A percentile compares a stretch with the other conserved stretches of the same genome.
These are phyloP conservation scores for Delichon dasypus DNA, from an alignment of 2,797 vertebrate genomes.

Conservation along the genomic window DNA sequence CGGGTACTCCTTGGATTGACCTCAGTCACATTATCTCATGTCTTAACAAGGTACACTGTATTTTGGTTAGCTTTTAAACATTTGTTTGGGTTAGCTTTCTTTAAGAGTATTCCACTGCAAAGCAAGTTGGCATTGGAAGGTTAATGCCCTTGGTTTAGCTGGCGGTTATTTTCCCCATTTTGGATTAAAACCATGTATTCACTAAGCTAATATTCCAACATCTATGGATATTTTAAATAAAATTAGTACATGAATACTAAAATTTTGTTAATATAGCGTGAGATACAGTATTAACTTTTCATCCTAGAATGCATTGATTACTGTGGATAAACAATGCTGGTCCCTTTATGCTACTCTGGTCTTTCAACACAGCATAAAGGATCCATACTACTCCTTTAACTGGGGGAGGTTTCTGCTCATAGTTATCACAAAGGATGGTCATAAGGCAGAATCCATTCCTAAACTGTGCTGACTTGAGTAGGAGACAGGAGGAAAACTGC, in stretches of 20 bases:
- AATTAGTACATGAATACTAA: neutral
- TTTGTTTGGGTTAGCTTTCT: neutral
- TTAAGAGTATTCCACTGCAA: neutral
- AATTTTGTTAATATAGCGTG: neutral
- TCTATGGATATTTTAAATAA: conserved; percentile 14
- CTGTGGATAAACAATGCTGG: conserved; percentile 59
- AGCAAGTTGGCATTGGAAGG: neutral
- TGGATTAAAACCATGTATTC: neutral
- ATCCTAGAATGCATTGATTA: conserved; percentile 28
- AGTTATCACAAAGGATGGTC: neutral
- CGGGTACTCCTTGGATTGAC: conserved; percentile 97
- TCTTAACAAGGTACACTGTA: conserved; percentile 94
- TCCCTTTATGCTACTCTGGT: conserved; percentile 69
- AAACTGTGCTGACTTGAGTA: neutral
- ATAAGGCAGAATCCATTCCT: neutral
- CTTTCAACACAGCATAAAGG: conserved; percentile 68
- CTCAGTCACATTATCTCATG: conserved; percentile 99
- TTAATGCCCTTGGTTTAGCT: neutral
- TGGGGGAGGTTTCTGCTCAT: neutral
- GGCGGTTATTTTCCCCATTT: neutral
- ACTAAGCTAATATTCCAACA: neutral
- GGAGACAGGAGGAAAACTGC: neutral
- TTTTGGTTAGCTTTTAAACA: conserved; percentile 43
- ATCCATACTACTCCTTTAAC: conserved; percentile 31
- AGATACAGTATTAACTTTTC: conserved; percentile 26